Conservation (phyloP, 2,113 vertebrate species). For the Steatornis caripensis region DNA sequence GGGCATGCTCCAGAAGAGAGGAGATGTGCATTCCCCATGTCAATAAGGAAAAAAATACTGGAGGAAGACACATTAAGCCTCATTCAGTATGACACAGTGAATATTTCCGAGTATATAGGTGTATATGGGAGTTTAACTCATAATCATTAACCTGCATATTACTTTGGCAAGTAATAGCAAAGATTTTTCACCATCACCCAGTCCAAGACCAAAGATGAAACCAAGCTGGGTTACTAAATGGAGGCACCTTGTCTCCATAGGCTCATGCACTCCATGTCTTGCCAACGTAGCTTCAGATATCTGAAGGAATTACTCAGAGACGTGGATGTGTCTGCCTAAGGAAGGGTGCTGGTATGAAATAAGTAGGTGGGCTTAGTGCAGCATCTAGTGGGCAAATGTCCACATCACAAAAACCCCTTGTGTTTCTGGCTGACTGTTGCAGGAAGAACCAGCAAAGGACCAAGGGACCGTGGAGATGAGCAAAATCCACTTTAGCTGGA, state of each 20-base stretch:
- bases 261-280: not conserved
- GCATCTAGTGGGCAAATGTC: conserved; percentile 63
- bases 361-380: conserved; percentile 61
- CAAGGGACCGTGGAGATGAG: rapidly evolving
- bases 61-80: not conserved
- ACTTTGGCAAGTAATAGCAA: not conserved
- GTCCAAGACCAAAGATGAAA: not conserved
- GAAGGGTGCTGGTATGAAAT: not conserved
- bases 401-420: conserved; percentile 17
- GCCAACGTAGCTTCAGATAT: not conserved
- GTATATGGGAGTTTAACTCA: not conserved
- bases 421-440: not conserved
- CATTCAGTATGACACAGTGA: not conserved
- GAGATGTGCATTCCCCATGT: not conserved
- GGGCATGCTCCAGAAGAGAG: not conserved
- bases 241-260: not conserved
- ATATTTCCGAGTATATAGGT: not conserved
- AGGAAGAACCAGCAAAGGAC: not conserved
- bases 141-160: not conserved
- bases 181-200: not conserved
- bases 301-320: not conserved
- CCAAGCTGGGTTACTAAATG: not conserved
- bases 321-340: not conserved
- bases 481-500: not conserved
- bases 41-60: not conserved